Percentiles rank a stretch among this genome's conserved stretches.
Conservation (phyloP, 2,888 invertebrate species). For the Pardosa pseudoannulata region DNA sequence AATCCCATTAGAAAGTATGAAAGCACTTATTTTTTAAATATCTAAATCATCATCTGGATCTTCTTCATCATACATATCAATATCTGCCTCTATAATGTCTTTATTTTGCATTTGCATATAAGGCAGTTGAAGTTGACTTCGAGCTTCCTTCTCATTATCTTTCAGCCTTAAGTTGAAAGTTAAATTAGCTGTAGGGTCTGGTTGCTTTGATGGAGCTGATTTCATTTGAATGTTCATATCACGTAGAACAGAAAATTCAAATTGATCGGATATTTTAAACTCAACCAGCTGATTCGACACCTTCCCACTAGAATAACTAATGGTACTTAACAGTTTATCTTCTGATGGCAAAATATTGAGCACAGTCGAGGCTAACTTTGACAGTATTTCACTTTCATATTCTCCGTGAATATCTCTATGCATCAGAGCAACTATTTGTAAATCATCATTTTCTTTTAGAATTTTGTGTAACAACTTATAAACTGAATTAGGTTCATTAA, state of each 20-base stretch:
- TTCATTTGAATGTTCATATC: not conserved
- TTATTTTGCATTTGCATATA: constrained; percentile 51
- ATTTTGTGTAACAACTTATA: constrained; percentile 35
- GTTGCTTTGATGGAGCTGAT: constrained; percentile 28
- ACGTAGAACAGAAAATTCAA: constrained; percentile 21
- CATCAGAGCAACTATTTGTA: constrained; percentile 49
- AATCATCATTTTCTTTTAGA: constrained; percentile 21
- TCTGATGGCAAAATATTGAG: not conserved
- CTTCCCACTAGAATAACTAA: constrained; percentile 44
- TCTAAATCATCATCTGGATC: constrained; percentile 70
- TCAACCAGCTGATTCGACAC: constrained; percentile 12
- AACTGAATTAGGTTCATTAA: constrained; percentile 21
- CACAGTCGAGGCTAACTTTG: constrained; percentile 29
- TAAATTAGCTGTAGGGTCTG: constrained; percentile 63
- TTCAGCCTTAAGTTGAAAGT: constrained; percentile 61
- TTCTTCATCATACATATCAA: constrained; percentile 66
- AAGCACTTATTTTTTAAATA: not conserved
- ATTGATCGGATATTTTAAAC: constrained; percentile 22
- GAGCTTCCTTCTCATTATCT: constrained; percentile 41
- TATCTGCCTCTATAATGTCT: constrained; percentile 33
- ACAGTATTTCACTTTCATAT: constrained; percentile 24
- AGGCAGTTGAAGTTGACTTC: constrained; percentile 42
- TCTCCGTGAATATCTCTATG: constrained; percentile 33
- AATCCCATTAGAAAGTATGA: no score
- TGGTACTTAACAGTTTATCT: not conserved